A percentile compares a stretch with the other conserved stretches of the same genome.
Conservation (phyloP, 1,140 invertebrate genomes). For the Ericerus pela region DNA sequence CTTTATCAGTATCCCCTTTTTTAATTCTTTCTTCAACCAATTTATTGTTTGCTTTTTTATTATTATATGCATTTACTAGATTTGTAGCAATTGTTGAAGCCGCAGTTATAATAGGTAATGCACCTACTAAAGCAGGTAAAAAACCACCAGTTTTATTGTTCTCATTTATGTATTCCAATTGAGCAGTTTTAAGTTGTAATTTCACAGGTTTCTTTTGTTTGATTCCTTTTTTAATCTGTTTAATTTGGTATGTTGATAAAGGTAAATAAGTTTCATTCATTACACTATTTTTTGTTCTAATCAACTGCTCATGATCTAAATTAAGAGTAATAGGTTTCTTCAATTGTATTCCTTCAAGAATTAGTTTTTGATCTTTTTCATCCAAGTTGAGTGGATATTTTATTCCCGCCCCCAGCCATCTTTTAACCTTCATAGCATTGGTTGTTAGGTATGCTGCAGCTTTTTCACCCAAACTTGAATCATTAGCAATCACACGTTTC, state of each 20-base stretch:
- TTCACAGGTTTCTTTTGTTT: too few species aligned
- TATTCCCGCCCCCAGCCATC: constrained; percentile 25
- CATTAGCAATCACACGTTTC: constrained; percentile 28
- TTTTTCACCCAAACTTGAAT: constrained; percentile 29
- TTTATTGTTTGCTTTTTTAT: background rate
- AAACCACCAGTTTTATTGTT: too few species aligned
- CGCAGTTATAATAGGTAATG: background rate
- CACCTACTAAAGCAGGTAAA: too few species aligned
- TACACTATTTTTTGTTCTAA: background rate
- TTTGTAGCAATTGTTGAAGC: background rate
- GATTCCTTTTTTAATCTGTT: background rate
- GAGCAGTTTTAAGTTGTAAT: background rate
- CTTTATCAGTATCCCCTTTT: too few species aligned
- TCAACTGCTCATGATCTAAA: background rate
- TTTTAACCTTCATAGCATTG: constrained; percentile 27
- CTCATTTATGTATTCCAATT: background rate
- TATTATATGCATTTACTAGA: background rate
- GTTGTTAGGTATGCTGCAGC: constrained; percentile 24
- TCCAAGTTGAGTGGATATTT: constrained; percentile 6
- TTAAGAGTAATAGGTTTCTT: background rate
- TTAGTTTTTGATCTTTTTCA: background rate
- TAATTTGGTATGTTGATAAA: background rate
- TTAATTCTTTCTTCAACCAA: too few species aligned
- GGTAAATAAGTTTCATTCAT: background rate
- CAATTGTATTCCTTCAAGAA: background rate